Evolutionary conservation across 2,888 invertebrate genomes (phyloP).

Genomic region (Mellilla xanthometata): DNA sequence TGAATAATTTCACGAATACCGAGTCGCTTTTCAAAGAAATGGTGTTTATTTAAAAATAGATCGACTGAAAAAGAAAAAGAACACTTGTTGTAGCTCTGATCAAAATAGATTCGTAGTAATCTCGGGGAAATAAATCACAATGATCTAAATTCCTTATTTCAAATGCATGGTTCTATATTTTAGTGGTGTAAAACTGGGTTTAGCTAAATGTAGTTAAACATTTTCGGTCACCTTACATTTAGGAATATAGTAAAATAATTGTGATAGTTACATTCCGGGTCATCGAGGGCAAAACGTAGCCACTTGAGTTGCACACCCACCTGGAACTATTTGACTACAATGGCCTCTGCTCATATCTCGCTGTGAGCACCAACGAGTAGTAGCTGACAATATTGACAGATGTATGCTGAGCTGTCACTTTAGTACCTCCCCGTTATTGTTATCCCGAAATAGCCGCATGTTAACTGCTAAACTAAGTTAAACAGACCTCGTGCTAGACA

Average conservation of each 20-base stretch:
- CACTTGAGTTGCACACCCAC: slow-evolving; percentile 78
- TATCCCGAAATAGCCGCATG: slow-evolving; percentile 30
- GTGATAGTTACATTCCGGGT: slow-evolving; percentile 49
- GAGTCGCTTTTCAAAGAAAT: slow-evolving; percentile 49
- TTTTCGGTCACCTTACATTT: no score
- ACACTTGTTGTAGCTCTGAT: no score
- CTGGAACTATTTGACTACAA: slow-evolving; percentile 73
- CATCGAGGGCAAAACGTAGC: slow-evolving; percentile 48
- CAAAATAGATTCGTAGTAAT: no score
- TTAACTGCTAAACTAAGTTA: slow-evolving; percentile 12
- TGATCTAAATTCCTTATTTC: no score
- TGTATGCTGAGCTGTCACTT: slow-evolving; percentile 49
- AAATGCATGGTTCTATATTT: no score
- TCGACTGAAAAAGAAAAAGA: slow-evolving; percentile 32
- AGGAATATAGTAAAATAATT: no score
- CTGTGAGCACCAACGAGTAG: slow-evolving; percentile 55
- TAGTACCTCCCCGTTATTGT: slow-evolving; percentile 54
- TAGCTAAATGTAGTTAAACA: no score
- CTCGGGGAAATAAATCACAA: no score
- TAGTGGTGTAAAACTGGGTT: no score
- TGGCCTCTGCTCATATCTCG: slow-evolving; percentile 50
- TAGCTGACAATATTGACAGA: slow-evolving; percentile 71
- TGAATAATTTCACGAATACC: slow-evolving; percentile 60
- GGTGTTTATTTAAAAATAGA: slow-evolving; percentile 67
- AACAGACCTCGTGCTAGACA: slow-evolving; percentile 6